Evolutionary conservation across 2,797 vertebrate species (phyloP).

Genomic region (Amphiprion clarkii): DNA sequence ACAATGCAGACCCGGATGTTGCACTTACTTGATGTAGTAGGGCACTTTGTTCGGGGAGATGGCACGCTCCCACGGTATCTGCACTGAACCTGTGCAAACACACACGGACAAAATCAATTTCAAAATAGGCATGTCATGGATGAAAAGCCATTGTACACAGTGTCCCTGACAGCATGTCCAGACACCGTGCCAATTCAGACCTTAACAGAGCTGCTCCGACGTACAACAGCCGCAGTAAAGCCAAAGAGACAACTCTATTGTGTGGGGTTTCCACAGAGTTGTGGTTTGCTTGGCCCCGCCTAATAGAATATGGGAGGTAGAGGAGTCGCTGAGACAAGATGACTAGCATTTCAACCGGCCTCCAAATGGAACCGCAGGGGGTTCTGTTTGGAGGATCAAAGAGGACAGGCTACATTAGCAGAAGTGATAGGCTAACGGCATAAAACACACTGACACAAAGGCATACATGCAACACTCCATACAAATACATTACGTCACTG

Average conservation of each 20-base stretch:
- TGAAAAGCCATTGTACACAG: constrained; percentile 68
- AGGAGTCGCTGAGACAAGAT: constrained; percentile 33
- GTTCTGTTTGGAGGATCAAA: constrained; percentile 47
- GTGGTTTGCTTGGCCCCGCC: constrained; percentile 58
- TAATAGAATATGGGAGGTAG: constrained; percentile 55
- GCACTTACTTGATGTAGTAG: constrained; percentile 99
- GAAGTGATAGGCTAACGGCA: constrained; percentile 24
- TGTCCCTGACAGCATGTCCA: constrained; percentile 60
- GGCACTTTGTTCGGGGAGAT: constrained; percentile 99
- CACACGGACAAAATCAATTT: constrained; percentile 62
- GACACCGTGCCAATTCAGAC: constrained; percentile 63
- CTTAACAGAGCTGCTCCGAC: constrained; percentile 50
- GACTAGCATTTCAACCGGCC: constrained; percentile 34
- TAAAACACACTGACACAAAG: neutral
- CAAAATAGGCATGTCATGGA: constrained; percentile 58
- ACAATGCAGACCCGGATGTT: constrained; percentile 34
- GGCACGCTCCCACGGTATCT: constrained; percentile 98
- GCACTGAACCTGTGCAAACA: constrained; percentile 92
- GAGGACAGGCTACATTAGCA: constrained; percentile 29
- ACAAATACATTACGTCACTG: neutral
- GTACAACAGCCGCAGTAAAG: constrained; percentile 56
- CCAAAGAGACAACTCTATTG: constrained; percentile 67
- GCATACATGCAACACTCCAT: neutral
- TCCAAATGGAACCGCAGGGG: constrained; percentile 38
- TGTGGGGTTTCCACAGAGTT: constrained; percentile 58